These are phyloP conservation scores for Girardinus metallicus DNA, from an alignment of 2,797 vertebrate species.

Conservation along the genomic window DNA sequence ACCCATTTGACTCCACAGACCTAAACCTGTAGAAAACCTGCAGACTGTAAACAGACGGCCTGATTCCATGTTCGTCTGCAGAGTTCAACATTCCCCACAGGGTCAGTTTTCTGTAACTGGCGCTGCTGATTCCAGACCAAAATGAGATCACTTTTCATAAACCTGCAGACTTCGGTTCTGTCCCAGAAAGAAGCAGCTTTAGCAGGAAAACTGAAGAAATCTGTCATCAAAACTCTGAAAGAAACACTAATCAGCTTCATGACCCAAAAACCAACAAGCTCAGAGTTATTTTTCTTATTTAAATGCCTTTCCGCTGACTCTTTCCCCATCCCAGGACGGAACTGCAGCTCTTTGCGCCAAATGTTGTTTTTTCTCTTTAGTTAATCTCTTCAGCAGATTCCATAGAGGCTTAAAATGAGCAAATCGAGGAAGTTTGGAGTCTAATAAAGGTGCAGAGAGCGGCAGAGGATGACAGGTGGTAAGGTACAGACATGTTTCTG, in stretches of 20 bases:
- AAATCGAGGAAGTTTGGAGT: constrained; percentile 23
- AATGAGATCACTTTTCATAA: constrained; percentile 40
- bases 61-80: constrained; percentile 16
- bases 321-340: constrained; percentile 15
- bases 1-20: neutral
- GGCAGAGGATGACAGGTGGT: neutral
- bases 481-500: constrained; percentile 20
- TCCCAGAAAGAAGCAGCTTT: neutral
- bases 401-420: constrained; percentile 39
- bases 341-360: constrained; percentile 10
- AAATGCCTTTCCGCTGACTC: constrained; percentile 56
- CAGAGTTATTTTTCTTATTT: constrained; percentile 21
- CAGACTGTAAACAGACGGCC: constrained; percentile 7
- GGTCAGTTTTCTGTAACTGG: constrained; percentile 25
- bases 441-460: constrained; percentile 8
- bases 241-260: neutral
- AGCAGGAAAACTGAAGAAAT: neutral
- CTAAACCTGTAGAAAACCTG: neutral
- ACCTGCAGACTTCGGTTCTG: neutral
- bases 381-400: constrained; percentile 57
- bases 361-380: constrained; percentile 11
- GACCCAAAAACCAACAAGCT: constrained; percentile 4
- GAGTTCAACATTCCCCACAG: constrained; percentile 28
- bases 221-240: neutral
- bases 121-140: constrained; percentile 23